Base-by-base conservation (phyloP, 2,888 invertebrate genomes). In the Drosophila crucigera region DNA sequence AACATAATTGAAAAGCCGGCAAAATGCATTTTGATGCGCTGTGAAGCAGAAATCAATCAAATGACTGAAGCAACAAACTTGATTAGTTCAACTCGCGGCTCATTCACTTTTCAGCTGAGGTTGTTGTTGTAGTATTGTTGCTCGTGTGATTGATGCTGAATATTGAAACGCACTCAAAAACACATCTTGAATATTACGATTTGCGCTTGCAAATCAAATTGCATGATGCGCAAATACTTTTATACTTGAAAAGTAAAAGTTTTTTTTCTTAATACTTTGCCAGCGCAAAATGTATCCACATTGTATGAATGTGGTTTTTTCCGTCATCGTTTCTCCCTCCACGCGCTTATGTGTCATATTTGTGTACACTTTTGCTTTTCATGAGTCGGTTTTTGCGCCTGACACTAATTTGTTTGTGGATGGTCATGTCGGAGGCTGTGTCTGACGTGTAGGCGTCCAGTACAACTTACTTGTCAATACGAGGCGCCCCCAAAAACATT, bases 171-270 rank as follows among this genome's bases (percentile, higher is more conserved):
- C 72, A 77, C 68, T 80, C 43, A 64, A 77, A 82, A 73, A 68
- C 43, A 71, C 58, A 81, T 66, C 67, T 55, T 52, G 54, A 30
- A 43, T 50, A 35, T 78, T 81, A 69, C 65, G 73, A 50, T 50
- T 72, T 52, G 58, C 47, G 60, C 54, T 75, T 76, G 73, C 82
- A 87, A 89, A 89, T 89, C 83, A 89, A 89, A 77, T 84, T 76
- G 89, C 89, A 89, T 86, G 90, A 89, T 89, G 85, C 66, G 85
- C 88, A 80, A 81, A 89, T 81, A 77, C 82, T 74, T 74, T 50
- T 37, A 28, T 56, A 69, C 53, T 60, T 79, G 68, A 80, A 88
- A 89, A 88, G 83, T 88, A 90, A 89, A 87, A 87, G 85, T 87
- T 89, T 55, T 47, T 47, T 22, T 25, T 25, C 11, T 22, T 14